Base-by-base conservation (phyloP, 2,888 invertebrate genomes). In the Mycalesis mineus region DNA sequence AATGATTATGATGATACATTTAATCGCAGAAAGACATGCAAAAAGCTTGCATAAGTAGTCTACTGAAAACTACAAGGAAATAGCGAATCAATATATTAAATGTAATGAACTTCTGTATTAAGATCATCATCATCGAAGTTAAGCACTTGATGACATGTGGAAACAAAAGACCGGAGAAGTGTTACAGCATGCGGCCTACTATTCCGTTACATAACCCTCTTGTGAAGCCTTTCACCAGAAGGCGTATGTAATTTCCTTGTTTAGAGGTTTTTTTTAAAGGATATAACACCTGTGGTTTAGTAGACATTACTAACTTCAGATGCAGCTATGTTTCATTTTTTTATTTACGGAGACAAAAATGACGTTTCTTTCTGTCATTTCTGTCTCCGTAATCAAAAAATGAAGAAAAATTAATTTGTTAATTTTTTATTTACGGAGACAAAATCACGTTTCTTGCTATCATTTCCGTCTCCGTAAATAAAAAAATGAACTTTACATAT, bases 151-250 rank as follows among this genome's bases (percentile, higher is more conserved):
- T 39, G 14, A 48, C 39, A 47, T 51, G 14, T 14, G 40, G 53
- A 59, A 65, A 66, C 62, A 66, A 65, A 62, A 56, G 45, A 49
- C 50, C 40, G 55, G 49, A 60, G 57, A 60, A 54, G 55, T 54
- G 63, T 56, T 57, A 51, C 47, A 68, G 71, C 76, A 73, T 75
- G 75, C 73, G 77, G 77, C 61, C 42, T 57, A 63, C 61, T 60
- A 55, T 40, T 58, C 57, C 52, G 73, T 83, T 84, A 80, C 75
- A 79, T 82, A 82, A 84, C 74, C 74, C 68, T 70, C 69, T 69
- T 40, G 71, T 68, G 54, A 67, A 69, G 73, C 81, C 82, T 83
- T 84, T 85, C 83, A 77, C 83, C 76, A 71, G 72, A 69, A 74
- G 74, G 71, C 72, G 76, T 68, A 68, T 72, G 77, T 73, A 75